phyloP scores from a whole-genome alignment of 2,888 invertebrate genomes.

The Dicyrtoma fusca region DNA sequence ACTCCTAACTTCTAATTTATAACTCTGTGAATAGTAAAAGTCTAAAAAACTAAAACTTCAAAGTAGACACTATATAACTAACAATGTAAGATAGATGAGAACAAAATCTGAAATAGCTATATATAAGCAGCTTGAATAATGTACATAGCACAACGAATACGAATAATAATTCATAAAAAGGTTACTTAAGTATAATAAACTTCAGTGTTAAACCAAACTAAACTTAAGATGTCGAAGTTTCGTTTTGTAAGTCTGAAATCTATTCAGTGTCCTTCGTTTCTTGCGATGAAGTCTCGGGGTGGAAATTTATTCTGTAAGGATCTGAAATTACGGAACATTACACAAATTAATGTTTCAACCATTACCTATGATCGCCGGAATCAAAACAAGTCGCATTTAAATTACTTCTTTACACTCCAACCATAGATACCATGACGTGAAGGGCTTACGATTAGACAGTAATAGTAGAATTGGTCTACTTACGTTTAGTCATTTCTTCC shows the following conservation, averaged over 20 bases:
- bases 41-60: too few species aligned
- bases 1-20: too few species aligned
- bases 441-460: too few species aligned
- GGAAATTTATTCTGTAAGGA: constrained; percentile 41
- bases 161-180: not conserved
- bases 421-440: too few species aligned
- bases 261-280: constrained; percentile 31
- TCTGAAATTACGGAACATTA: constrained; percentile 26
- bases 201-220: not conserved
- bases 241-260: too few species aligned
- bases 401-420: too few species aligned
- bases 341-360: not conserved
- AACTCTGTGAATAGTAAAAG: too few species aligned
- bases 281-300: constrained; percentile 21
- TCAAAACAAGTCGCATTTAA: too few species aligned
- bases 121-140: not conserved
- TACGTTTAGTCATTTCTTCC: constrained; percentile 78
- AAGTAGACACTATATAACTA: too few species aligned
- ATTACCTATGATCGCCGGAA: too few species aligned
- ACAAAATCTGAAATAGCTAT: not conserved
- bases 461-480: too few species aligned
- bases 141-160: not conserved
- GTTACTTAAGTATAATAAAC: constrained; percentile 1
- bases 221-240: too few species aligned
- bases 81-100: not conserved